Conservation (phyloP, 2,797 vertebrate species). For the Heteromormyrus szaboi region DNA sequence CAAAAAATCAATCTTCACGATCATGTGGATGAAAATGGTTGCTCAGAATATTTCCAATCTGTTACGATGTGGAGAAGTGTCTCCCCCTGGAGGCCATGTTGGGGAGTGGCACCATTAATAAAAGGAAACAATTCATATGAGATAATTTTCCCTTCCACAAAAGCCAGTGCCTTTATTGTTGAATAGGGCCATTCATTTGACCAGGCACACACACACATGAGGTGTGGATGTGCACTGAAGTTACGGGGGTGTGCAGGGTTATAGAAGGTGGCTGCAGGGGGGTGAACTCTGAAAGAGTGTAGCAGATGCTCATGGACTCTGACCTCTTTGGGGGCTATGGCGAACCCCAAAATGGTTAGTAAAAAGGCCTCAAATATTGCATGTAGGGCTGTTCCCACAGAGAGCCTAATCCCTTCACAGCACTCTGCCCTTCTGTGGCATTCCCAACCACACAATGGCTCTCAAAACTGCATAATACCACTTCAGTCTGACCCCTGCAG, state of each 20-base stretch:
- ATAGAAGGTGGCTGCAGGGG: background rate
- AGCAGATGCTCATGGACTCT: background rate
- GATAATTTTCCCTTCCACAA: background rate
- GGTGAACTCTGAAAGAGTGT: background rate
- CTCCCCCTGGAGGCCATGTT: background rate
- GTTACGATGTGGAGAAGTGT: background rate
- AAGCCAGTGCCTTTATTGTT: background rate
- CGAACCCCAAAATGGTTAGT: background rate
- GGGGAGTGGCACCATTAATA: background rate
- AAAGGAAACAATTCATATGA: background rate
- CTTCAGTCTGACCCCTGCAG: background rate
- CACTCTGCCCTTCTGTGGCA: background rate
- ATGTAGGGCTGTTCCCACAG: slow-evolving; percentile 33
- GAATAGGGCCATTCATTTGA: background rate
- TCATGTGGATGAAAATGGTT: background rate
- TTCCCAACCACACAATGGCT: slow-evolving; percentile 37
- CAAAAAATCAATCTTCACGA: background rate
- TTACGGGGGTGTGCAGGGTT: background rate
- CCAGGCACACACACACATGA: slow-evolving; percentile 32
- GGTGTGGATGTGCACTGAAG: background rate
- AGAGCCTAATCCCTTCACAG: background rate
- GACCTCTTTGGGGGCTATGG: background rate
- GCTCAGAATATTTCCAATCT: background rate
- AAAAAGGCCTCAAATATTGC: slow-evolving; percentile 32
- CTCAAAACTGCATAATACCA: background rate